Evolutionary conservation across 1,140 invertebrate genomes (phyloP), one percentile per base, ranked within the genome.

Genomic region (Drosophila simulans): DNA sequence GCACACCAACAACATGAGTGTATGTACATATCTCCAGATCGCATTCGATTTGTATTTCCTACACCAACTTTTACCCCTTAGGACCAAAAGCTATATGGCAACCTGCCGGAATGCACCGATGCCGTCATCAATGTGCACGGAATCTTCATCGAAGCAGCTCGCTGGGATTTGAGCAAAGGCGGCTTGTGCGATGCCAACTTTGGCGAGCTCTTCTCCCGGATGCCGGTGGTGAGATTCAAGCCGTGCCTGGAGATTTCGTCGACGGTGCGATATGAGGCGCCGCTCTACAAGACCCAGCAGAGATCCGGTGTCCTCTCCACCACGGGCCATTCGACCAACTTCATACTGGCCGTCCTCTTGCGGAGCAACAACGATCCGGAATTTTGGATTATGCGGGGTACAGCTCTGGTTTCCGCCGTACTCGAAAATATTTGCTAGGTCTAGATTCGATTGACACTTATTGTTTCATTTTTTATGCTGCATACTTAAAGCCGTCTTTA

Each of bases 261-360:
- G 0, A 1, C 37, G 22, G 45, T 76, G 5, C 93, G 96, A 48
- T 98, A 98, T 85, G 93, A 95, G 52, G 94, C 95, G 42, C 97
- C 97, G 0, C 91, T 98, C 10, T 98, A 98, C 90, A 98, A 97
- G 93, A 98, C 97, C 1, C 94, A 96, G n/a, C 94, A 95, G 45
- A 93, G 97, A 56, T 97, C 97, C 31, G 97, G 97, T 45, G 94
- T 95, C 1, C 93, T 98, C 5, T 97, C 97, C 22, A 98, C 97
- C 0, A 98, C 97, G 4, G 97, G 97, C 2, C 97, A 97, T 86
- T 97, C 97, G 55, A 97, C 97, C 1, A 98, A 98, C 93, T 98
- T 97, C 92, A 96, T 98, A 5, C 94, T 97, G 5, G 93, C 96
- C n/a, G 94, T 97, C 0, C 92, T 97, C 34, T 84, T 98, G 48